A percentile compares a stretch with the other conserved stretches of the same genome.
phyloP scores from a whole-genome alignment of 2,113 vertebrate species.

The Picathartes gymnocephalus region DNA sequence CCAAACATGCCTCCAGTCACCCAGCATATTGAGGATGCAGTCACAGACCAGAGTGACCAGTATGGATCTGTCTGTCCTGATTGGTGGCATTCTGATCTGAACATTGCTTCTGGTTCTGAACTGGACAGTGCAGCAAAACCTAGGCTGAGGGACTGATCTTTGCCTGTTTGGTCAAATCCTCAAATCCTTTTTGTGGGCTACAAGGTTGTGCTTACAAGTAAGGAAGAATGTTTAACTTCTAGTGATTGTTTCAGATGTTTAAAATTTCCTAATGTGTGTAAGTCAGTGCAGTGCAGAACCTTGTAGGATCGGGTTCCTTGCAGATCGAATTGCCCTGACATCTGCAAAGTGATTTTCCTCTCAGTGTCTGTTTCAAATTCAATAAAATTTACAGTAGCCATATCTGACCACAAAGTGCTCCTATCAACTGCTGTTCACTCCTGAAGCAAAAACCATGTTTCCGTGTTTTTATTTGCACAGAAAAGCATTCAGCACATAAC shows the following conservation, averaged over 20 bases:
- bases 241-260: neutral
- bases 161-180: neutral
- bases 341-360: constrained; percentile 20
- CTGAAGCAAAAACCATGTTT: neutral
- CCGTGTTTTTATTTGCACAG: neutral
- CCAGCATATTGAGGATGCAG: neutral
- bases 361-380: constrained; percentile 38
- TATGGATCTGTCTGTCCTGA: neutral
- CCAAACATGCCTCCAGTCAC: neutral
- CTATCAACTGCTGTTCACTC: neutral
- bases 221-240: neutral
- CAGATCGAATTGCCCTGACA: constrained; percentile 16
- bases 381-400: constrained; percentile 34
- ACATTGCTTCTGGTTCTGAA: neutral
- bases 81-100: neutral
- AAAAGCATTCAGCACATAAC: neutral
- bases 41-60: neutral
- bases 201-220: neutral
- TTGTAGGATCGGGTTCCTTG: neutral
- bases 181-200: neutral
- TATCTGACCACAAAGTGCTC: constrained; percentile 25
- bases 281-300: neutral
- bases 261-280: neutral
- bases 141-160: neutral
- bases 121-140: neutral